A percentile compares a stretch with the other conserved stretches of the same genome.
Conservation (phyloP, 2,113 vertebrate genomes). For the Mixornis gularis region DNA sequence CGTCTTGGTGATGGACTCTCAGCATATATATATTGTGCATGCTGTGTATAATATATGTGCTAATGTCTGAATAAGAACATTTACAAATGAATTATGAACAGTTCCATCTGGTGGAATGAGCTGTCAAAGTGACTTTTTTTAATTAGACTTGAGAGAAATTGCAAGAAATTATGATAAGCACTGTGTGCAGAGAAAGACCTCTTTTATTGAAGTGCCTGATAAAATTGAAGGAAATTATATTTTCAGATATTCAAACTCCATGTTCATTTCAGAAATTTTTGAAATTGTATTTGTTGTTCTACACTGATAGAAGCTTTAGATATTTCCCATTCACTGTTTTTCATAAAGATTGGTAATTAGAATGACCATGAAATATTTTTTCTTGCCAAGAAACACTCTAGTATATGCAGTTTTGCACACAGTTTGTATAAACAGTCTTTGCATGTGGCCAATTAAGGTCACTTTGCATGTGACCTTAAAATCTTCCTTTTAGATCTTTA, state of each 20-base stretch:
- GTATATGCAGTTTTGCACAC: neutral
- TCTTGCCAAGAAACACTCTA: neutral
- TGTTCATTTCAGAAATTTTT: neutral
- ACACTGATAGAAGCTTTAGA: neutral
- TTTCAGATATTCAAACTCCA: neutral
- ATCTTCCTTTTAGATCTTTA: neutral
- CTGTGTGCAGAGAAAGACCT: neutral
- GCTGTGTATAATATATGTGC: neutral
- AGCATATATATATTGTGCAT: neutral
- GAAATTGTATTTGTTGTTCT: neutral
- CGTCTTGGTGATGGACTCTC: neutral
- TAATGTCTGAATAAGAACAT: constrained; percentile 2
- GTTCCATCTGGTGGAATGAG: constrained; percentile 30
- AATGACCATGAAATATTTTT: neutral
- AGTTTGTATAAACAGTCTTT: neutral
- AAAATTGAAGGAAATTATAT: neutral
- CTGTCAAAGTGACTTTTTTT: neutral
- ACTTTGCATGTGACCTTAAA: neutral
- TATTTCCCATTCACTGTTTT: neutral
- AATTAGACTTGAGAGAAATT: neutral
- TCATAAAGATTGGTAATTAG: neutral
- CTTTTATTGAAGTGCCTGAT: neutral
- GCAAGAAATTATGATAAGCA: neutral
- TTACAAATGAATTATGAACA: constrained; percentile 21
- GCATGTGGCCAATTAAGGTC: neutral